phyloP scores from a whole-genome alignment of 2,113 vertebrate species.

The Sinocyclocheilus maitianheensis region DNA sequence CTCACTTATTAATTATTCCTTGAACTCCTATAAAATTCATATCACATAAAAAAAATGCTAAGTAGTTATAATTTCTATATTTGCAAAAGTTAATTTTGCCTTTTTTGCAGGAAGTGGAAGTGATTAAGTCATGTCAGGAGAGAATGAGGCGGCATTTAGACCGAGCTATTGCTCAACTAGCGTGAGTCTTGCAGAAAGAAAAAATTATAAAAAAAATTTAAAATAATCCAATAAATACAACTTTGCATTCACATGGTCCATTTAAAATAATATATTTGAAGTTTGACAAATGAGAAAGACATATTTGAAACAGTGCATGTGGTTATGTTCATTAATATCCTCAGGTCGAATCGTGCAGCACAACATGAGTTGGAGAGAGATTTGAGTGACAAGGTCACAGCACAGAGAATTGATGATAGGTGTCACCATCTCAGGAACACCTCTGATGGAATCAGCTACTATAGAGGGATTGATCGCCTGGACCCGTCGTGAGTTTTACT shows the following conservation, averaged over 20 bases:
- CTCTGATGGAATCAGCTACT: conserved; percentile 80
- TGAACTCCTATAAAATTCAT: neutral
- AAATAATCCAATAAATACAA: neutral
- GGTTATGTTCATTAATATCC: neutral
- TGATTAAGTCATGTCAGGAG: conserved; percentile 88
- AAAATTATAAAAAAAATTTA: neutral
- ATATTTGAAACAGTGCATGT: neutral
- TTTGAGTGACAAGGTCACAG: conserved; percentile 84
- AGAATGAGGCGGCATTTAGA: conserved; percentile 84
- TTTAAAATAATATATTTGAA: conserved; percentile 45
- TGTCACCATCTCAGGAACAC: conserved; percentile 87
- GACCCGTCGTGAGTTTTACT: conserved; percentile 86
- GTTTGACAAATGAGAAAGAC: conserved; percentile 52
- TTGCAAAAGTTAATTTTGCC: neutral
- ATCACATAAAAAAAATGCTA: neutral
- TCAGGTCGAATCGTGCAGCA: conserved; percentile 82
- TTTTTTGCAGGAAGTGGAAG: conserved; percentile 83
- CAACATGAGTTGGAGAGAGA: conserved; percentile 92
- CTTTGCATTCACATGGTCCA: neutral
- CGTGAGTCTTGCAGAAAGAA: conserved; percentile 73
- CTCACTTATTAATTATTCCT: neutral
- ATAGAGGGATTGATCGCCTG: conserved; percentile 83
- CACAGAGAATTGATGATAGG: conserved; percentile 85
- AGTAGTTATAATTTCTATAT: neutral
- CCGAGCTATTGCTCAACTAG: conserved; percentile 81